Percentiles rank a stretch among this genome's conserved stretches.
Conservation (phyloP, 2,797 vertebrate genomes). For the Coregonus sp. region DNA sequence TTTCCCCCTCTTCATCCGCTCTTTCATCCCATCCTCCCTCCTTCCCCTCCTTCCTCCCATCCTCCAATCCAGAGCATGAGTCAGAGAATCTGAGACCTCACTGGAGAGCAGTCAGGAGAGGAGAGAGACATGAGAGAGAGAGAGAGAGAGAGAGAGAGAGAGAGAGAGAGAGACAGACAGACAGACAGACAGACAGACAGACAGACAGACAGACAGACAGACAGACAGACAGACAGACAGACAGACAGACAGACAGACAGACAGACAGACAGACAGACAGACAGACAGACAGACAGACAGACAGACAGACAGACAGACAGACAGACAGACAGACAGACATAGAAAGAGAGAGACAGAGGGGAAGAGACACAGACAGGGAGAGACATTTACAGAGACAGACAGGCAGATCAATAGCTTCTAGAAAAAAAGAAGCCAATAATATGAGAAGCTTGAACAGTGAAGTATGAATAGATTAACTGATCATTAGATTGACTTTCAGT, state of each 20-base stretch:
- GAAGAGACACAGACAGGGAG: too few species aligned
- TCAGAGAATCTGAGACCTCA: conserved; percentile 74
- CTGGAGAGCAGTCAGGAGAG: conserved; percentile 24
- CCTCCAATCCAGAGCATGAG: conserved; percentile 66
- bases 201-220: too few species aligned
- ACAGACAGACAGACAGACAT: too few species aligned
- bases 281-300: too few species aligned
- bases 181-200: too few species aligned
- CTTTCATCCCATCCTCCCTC: conserved; percentile 66
- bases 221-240: too few species aligned
- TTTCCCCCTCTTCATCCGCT: conserved; percentile 54
- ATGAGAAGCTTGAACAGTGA: conserved; percentile 23
- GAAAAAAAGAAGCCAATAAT: conserved; percentile 57
- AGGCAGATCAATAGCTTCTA: conserved; percentile 58
- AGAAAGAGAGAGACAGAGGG: too few species aligned
- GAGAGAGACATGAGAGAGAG: conserved; percentile 21
- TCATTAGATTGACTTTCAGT: background rate
- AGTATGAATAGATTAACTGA: background rate
- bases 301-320: too few species aligned
- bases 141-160: conserved; percentile 27
- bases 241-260: too few species aligned
- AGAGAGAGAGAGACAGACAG: background rate
- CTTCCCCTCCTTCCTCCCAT: conserved; percentile 58
- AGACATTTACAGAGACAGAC: too few species aligned
- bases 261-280: too few species aligned